Percentiles rank a stretch among this genome's conserved stretches.
phyloP scores from a whole-genome alignment of 2,113 vertebrate genomes.

The Hippolais icterina region DNA sequence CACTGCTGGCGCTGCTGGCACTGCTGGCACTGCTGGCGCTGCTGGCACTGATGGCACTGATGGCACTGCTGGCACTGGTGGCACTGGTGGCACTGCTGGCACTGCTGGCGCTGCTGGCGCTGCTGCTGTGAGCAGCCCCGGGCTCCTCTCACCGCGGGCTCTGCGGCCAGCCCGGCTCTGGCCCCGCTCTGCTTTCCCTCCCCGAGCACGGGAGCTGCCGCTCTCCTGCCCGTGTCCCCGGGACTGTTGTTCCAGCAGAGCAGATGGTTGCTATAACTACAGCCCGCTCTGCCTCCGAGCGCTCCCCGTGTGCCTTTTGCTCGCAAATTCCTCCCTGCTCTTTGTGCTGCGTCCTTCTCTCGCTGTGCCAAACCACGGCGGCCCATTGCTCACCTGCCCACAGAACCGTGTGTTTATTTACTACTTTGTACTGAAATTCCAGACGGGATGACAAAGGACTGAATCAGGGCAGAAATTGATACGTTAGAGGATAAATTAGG shows the following conservation, averaged over 20 bases:
- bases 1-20: no score
- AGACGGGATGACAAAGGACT: not conserved
- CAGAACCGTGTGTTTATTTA: not conserved
- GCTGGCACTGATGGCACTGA: no score
- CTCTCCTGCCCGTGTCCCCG: not conserved
- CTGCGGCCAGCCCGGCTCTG: not conserved
- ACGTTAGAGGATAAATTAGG: not conserved
- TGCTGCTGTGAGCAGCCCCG: not conserved
- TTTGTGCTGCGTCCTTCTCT: not conserved
- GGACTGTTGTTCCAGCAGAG: not conserved
- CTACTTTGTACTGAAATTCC: not conserved
- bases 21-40: no score
- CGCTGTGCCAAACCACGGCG: not conserved
- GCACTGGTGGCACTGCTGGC: no score
- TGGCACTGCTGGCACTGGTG: no score
- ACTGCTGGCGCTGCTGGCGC: no score
- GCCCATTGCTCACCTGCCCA: not conserved
- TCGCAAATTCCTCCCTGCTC: not conserved
- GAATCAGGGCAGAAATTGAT: not conserved
- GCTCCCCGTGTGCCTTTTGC: not conserved
- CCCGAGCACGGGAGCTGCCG: fast-evolving
- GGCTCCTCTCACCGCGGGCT: fast-evolving
- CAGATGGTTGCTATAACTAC: not conserved
- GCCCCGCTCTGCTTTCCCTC: not conserved
- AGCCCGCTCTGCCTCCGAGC: not conserved